These are phyloP conservation scores for Pelmatolapia mariae DNA, from an alignment of 2,113 vertebrate genomes.

Conservation along the genomic window DNA sequence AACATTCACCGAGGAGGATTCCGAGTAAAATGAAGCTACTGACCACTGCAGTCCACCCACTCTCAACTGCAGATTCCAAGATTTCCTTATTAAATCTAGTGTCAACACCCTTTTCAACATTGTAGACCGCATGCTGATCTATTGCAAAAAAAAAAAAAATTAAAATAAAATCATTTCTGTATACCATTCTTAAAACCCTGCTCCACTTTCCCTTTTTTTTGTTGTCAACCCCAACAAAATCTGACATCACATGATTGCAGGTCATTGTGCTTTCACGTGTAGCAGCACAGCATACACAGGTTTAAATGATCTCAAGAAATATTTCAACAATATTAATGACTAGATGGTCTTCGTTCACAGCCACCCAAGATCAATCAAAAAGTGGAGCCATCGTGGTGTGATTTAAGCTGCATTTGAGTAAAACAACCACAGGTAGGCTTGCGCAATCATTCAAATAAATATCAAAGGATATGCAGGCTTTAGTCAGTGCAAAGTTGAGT, in stretches of 20 bases:
- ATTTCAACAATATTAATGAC: background rate
- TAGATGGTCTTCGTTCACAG: background rate
- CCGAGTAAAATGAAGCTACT: background rate
- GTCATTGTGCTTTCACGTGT: slow-evolving; percentile 62
- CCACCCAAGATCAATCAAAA: background rate
- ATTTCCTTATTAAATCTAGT: slow-evolving; percentile 10
- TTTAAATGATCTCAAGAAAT: background rate
- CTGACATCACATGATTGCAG: slow-evolving; percentile 40
- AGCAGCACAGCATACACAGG: slow-evolving; percentile 35
- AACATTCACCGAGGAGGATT: background rate
- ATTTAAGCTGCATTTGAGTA: slow-evolving; percentile 9
- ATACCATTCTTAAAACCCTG: background rate
- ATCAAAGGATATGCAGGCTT: background rate
- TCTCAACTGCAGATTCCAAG: background rate
- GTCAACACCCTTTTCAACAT: background rate
- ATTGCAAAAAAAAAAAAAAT: background rate
- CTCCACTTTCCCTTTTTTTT: slow-evolving; percentile 19
- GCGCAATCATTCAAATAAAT: background rate
- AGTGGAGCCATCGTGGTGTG: background rate
- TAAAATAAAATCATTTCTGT: background rate
- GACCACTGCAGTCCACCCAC: slow-evolving; percentile 25
- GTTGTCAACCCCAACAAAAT: background rate
- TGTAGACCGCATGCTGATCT: background rate
- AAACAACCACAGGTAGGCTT: background rate
- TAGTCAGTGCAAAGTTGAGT: slow-evolving; percentile 4